phyloP scores from a whole-genome alignment of 2,888 invertebrate species.

The Priocnemis perturbator region DNA sequence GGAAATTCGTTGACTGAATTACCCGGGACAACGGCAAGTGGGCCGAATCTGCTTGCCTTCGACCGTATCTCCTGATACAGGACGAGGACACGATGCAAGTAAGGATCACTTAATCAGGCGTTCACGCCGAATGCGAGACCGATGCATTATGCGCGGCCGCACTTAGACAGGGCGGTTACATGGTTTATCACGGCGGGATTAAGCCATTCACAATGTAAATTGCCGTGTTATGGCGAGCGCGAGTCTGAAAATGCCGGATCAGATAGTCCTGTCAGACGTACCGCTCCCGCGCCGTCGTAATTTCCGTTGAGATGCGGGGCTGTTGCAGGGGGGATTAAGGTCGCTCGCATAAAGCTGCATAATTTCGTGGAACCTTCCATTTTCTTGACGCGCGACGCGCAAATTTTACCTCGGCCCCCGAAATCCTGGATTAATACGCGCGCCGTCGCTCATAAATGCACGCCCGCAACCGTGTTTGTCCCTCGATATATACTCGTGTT shows the following conservation, averaged over 20 bases:
- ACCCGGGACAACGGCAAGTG: too few species aligned
- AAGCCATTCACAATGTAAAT: conserved; percentile 42
- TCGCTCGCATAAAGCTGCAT: conserved; percentile 30
- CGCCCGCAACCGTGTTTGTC: too few species aligned
- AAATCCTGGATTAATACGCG: too few species aligned
- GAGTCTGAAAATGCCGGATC: conserved; percentile 38
- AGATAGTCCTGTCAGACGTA: conserved; percentile 41
- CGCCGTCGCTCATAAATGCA: too few species aligned
- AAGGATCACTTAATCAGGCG: conserved; percentile 60
- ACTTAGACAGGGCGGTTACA: conserved; percentile 23
- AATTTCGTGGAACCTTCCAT: conserved; percentile 32
- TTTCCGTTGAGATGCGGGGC: conserved; percentile 39
- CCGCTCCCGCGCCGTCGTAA: conserved; percentile 32
- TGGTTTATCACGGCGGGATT: conserved; percentile 47
- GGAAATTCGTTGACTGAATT: too few species aligned
- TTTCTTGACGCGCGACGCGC: conserved; percentile 12
- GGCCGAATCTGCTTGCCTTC: too few species aligned
- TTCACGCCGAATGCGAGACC: conserved; percentile 44
- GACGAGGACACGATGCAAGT: conserved; percentile 41
- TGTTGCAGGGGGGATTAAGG: conserved; percentile 38
- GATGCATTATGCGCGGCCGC: conserved; percentile 36
- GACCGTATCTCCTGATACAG: too few species aligned
- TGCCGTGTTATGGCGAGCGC: conserved; percentile 39
- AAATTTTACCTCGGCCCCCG: background rate
- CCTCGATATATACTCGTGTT: too few species aligned